Conservation (phyloP, 2,113 vertebrate species). For the Agapornis roseicollis region DNA sequence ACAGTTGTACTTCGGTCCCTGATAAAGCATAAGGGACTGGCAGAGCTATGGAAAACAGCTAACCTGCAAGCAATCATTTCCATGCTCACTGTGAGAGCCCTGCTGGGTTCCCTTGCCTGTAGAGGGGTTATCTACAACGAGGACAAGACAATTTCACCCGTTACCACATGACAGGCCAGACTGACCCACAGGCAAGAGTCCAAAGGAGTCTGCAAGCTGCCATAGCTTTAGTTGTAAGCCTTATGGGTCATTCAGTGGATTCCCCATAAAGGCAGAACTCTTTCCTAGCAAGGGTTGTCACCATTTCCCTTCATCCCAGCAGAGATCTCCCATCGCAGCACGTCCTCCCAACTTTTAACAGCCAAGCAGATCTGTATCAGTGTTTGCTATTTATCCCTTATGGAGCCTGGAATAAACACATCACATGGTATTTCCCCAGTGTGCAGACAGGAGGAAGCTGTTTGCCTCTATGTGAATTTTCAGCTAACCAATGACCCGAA, state of each 20-base stretch:
- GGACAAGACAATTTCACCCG: background rate
- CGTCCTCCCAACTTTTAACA: background rate
- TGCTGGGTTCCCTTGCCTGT: background rate
- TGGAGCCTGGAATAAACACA: background rate
- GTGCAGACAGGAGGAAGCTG: background rate
- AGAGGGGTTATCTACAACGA: background rate
- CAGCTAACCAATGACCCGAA: conserved; percentile 41
- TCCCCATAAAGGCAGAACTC: background rate
- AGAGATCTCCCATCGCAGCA: background rate
- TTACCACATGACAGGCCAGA: background rate
- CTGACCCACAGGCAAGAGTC: background rate
- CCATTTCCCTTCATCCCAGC: background rate
- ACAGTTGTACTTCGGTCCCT: accelerated
- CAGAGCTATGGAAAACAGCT: background rate
- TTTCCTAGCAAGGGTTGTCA: background rate
- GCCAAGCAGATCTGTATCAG: background rate
- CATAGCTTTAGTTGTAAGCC: background rate
- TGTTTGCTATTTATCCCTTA: background rate
- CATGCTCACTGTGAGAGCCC: background rate
- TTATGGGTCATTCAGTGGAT: background rate
- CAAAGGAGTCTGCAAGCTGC: background rate
- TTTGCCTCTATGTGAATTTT: background rate
- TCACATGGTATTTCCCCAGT: background rate
- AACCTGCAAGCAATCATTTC: background rate
- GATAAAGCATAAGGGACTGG: background rate